Evolutionary conservation across 2,888 invertebrate species (phyloP), one percentile per base, ranked within the genome.

Genomic region (Furcula furcula): DNA sequence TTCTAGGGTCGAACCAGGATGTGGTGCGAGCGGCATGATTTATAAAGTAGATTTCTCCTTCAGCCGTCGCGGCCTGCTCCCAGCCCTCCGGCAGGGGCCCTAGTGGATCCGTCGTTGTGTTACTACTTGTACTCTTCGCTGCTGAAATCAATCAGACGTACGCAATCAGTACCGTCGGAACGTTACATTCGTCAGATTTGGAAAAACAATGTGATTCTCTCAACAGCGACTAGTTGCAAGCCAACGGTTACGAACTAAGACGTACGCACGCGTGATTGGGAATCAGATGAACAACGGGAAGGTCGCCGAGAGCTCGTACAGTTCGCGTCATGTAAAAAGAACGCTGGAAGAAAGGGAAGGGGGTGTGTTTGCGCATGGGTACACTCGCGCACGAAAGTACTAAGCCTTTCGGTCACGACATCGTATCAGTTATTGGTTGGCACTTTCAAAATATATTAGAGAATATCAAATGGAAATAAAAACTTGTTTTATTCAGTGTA

Each of bases 1-100:
- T 95, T 92, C 98, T 93, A 67, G 98, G 98, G 90, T 98, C 98
- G 90, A 97, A 97, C 98, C 98, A 98, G 70, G 97, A 97, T 53
- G 98, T 98, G 70, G 97, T 97, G 86, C 97, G 94, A 56, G 95
- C 94, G 80, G 94, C 93, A 88, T 97, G 97, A 90, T 97, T 97
- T 88, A 97, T 92, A 88, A 95, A 96, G 90, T 96, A 96, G 65
- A 94, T 91, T 86, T 96, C 95, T 63, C 96, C 96, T 77, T 95
- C 95, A 39, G 93, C 92, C 54, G 96, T 95, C 62, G 94, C 91
- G 45, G 95, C 94, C 83, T 95, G 94, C 83, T 96, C 96, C 96
- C 96, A 96, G 62, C 95, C 95, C 51, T 95, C 95, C 51, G 96
- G 96, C 76, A 96, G 88, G 51, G 95, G 92, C 56, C 94, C 95